phyloP scores from a whole-genome alignment of 2,797 vertebrate genomes.

The Knipowitschia caucasica region DNA sequence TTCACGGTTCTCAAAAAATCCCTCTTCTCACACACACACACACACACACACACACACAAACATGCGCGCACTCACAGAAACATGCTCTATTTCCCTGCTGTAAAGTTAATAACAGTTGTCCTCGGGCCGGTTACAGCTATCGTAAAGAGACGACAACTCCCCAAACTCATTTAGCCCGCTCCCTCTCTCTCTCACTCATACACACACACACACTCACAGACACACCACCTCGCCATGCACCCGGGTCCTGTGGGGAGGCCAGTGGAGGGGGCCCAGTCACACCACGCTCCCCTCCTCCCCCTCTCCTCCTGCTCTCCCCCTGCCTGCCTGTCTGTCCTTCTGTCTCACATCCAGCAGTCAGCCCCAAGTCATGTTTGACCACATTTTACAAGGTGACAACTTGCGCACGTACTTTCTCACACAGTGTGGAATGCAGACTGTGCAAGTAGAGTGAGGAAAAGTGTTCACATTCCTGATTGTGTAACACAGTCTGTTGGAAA shows the following conservation, averaged over 20 bases:
- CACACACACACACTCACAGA: conserved; percentile 14
- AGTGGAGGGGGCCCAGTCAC: conserved; percentile 36
- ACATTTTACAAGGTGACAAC: conserved; percentile 61
- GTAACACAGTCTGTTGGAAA: neutral
- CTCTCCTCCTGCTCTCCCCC: conserved; percentile 15
- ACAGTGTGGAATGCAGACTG: conserved; percentile 17
- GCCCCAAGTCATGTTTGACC: conserved; percentile 59
- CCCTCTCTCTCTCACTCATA: too few species aligned
- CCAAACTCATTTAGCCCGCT: conserved; percentile 69
- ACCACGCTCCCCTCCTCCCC: conserved; percentile 27
- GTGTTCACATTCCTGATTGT: conserved; percentile 20
- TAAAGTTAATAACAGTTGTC: conserved; percentile 73
- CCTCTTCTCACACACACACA: conserved; percentile 3
- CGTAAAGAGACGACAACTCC: conserved; percentile 73
- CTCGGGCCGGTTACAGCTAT: conserved; percentile 69
- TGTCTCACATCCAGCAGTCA: conserved; percentile 26
- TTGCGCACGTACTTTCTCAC: conserved; percentile 23
- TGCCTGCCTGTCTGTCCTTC: conserved; percentile 14
- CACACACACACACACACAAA: conserved; percentile 7
- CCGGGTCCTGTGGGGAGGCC: conserved; percentile 31
- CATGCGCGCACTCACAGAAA: conserved; percentile 22
- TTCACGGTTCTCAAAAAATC: conserved; percentile 14
- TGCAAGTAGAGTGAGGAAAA: conserved; percentile 24
- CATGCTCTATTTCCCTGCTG: conserved; percentile 62
- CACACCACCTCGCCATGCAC: conserved; percentile 5